Evolutionary conservation across 2,113 vertebrate species (phyloP).

Genomic region (Peromyscus leucopus): DNA sequence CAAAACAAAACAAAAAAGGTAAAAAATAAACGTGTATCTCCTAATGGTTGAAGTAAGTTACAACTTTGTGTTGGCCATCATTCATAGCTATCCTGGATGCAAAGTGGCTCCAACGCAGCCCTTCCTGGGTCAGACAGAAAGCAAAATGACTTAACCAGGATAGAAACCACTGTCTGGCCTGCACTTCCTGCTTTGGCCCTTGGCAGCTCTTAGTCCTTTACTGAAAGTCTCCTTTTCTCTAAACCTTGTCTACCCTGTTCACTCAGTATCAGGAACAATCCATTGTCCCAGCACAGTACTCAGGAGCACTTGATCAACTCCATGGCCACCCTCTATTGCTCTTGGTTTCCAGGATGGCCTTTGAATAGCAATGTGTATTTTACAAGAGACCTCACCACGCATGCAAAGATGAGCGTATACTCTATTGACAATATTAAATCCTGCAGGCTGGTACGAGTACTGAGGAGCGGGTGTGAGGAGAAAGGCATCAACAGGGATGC

Average conservation of each 20-base stretch:
- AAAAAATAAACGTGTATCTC: background rate
- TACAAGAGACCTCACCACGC: background rate
- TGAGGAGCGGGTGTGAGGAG: background rate
- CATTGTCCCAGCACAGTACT: background rate
- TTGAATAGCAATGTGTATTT: background rate
- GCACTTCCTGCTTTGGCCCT: background rate
- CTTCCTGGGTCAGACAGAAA: background rate
- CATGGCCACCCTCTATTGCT: background rate
- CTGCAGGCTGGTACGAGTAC: accelerated
- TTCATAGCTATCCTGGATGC: background rate
- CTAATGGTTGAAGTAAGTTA: background rate
- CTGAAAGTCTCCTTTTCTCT: background rate
- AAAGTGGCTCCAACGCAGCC: too few relatives aligned
- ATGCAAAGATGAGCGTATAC: background rate
- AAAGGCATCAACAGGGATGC: background rate
- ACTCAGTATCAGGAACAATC: background rate
- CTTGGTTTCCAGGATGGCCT: background rate
- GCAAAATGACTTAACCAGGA: background rate
- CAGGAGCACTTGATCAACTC: background rate
- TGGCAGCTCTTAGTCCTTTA: background rate
- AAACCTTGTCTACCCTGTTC: background rate
- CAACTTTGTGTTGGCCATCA: background rate
- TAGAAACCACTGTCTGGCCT: background rate
- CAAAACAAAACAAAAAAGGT: background rate
- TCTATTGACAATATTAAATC: background rate